Base-by-base conservation (phyloP, 2,888 invertebrate species). In the Meliscaeva auricollis region DNA sequence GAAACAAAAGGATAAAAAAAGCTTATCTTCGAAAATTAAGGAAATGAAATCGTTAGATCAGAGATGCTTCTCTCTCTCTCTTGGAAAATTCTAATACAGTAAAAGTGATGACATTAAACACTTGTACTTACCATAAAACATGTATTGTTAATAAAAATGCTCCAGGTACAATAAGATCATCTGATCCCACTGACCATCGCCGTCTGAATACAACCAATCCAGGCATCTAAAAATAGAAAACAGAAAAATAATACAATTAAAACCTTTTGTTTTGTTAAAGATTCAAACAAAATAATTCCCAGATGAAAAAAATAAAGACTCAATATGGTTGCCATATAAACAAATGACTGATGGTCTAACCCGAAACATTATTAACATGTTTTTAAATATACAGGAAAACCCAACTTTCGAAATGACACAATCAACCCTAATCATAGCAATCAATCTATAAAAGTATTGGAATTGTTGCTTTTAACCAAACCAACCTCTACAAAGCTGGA, bases 121-220 rank as follows among this genome's bases (percentile, higher is more conserved):
- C 9, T 58, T 46, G 41, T 56, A 93, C 95, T 94, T 92, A 97
- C 97, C 97, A 97, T 91, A 96, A 93, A 81, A 95, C 92, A 92
- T 97, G 97, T 88, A 96, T 93, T 80, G 95, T 92, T 91, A 96
- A 94, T 74, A 97, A 94, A 91, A 96, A 95, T 87, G 95, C 94
- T 75, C 96, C 97, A 41, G 97, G 97, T 69, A 97, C 96, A 88
- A 97, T 96, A 88, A 97, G 93, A 93, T 97, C 97, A 93, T 97
- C 97, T 87, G 96, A 97, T 88, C 97, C 97, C 88, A 97, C 96
- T 90, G 96, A 96, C 97, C 97, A 97, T 89, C 97, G 94, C 89
- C 97, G 94, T 89, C 95, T 94, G 92, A 97, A 97, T 87, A 96
- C 96, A 88, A 97, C 95, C 90, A 97, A 94, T 88, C 97, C 97